Base-by-base conservation (phyloP, 2,113 vertebrate genomes). In the Saguinus imperator region DNA sequence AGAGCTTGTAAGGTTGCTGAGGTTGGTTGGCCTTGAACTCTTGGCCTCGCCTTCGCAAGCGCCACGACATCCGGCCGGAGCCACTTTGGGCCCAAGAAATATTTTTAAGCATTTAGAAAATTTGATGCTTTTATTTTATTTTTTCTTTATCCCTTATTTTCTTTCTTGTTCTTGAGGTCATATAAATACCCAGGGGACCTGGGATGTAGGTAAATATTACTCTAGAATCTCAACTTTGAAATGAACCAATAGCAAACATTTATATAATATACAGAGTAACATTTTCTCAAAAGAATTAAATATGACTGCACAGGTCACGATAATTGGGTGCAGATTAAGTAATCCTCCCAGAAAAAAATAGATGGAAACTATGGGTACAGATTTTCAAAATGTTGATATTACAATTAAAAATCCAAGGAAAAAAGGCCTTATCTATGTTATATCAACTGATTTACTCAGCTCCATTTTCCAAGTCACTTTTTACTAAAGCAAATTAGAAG, bases 401-500 rank as follows among this genome's bases (percentile, higher is more conserved):
- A 91, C 61, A 73, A 70, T 75, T 76, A 87, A 75, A 97, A 94
- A 23, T 64, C 13, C 16, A 94, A 68, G 89, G 35, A 75, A 91
- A 45, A 68, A 77, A 87, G 29, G 7, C 7, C 50, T 73, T 80
- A 14, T 11, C 23, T 92, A 13, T 1, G 21, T 82, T 84, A 76
- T 82, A 37, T 2, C 21, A 76, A 48, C 8, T 32, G 61, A 85
- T 4, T 18, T 80, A 23, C 57, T 91, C 37, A 88, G 79, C 21
- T 23, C 12, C 2, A 17, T 70, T 75, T 10, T 70, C 25, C 68
- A 84, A 85, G 70, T 32, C 11, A 32, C 32, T 83, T 32, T 89
- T 89, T 89, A 90, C 6, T 45, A 64, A 88, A 68, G 27, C n/a
- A 95, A 93, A 87, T 92, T 89, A 80, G 90, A 83, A 96, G n/a